Evolutionary conservation across 2,888 invertebrate species (phyloP).

Genomic region (Periphyllus acericola): DNA sequence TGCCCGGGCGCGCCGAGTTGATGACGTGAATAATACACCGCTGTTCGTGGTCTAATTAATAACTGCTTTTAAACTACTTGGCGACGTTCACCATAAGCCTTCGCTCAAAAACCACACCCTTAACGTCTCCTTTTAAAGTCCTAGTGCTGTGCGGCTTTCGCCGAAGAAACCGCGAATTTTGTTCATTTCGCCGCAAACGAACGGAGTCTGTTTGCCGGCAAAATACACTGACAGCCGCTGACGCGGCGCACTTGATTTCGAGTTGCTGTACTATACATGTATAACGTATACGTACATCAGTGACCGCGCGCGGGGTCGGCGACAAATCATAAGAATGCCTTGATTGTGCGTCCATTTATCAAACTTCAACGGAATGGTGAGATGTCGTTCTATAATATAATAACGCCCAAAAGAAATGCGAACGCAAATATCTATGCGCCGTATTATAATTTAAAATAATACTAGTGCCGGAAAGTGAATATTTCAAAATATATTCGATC

Average conservation of each 20-base stretch:
- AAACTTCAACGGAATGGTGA: too few relatives aligned
- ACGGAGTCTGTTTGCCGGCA: background rate
- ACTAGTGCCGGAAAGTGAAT: too few relatives aligned
- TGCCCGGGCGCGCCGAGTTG: background rate
- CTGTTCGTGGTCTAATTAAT: constrained; percentile 48
- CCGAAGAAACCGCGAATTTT: background rate
- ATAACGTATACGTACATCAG: too few relatives aligned
- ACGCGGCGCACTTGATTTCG: background rate
- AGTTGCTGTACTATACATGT: too few relatives aligned
- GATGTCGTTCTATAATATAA: too few relatives aligned
- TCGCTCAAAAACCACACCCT: constrained; percentile 40
- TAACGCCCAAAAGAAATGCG: too few relatives aligned
- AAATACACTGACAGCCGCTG: background rate
- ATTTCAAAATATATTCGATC: too few relatives aligned
- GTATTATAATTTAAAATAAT: too few relatives aligned
- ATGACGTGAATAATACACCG: constrained; percentile 43
- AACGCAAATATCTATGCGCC: too few relatives aligned
- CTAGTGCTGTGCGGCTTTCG: background rate
- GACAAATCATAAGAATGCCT: too few relatives aligned
- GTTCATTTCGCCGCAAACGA: background rate
- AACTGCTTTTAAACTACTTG: constrained; percentile 54
- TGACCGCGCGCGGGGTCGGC: too few relatives aligned
- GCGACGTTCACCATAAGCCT: constrained; percentile 34
- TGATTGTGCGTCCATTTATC: too few relatives aligned
- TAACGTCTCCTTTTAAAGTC: constrained; percentile 30